Evolutionary conservation across 2,113 vertebrate species (phyloP).

Genomic region (Rhea americana): DNA sequence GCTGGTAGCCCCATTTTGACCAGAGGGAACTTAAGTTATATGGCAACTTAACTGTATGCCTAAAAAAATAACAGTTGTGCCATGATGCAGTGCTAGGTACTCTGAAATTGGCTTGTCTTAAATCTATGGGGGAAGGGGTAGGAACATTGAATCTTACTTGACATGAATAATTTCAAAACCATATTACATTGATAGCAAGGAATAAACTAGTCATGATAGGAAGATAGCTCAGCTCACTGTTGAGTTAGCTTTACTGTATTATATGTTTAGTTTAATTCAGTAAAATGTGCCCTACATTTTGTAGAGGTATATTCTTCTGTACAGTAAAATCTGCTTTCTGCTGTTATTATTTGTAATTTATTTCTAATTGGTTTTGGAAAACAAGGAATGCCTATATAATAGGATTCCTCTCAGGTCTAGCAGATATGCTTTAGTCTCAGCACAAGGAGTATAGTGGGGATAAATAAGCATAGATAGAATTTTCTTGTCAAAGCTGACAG

Average conservation of each 20-base stretch:
- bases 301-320: not conserved
- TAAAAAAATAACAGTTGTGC: not conserved
- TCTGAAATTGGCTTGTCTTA: not conserved
- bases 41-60: not conserved
- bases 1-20: not conserved
- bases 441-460: not conserved
- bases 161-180: not conserved
- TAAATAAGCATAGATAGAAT: conserved; percentile 10
- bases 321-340: not conserved
- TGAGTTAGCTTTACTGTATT: not conserved
- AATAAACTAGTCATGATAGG: not conserved
- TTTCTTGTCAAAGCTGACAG: conserved; percentile 27
- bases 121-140: not conserved
- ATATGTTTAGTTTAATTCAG: not conserved
- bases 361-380: conserved; percentile 16
- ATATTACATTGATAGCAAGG: not conserved
- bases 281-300: not conserved
- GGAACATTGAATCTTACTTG: not conserved
- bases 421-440: not conserved
- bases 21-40: not conserved
- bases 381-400: conserved; percentile 5
- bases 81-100: not conserved
- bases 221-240: not conserved
- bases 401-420: not conserved
- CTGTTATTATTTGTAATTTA: not conserved